These are phyloP conservation scores for Tokudaia muenninki DNA, from an alignment of 2,797 vertebrate genomes.

Conservation along the genomic window DNA sequence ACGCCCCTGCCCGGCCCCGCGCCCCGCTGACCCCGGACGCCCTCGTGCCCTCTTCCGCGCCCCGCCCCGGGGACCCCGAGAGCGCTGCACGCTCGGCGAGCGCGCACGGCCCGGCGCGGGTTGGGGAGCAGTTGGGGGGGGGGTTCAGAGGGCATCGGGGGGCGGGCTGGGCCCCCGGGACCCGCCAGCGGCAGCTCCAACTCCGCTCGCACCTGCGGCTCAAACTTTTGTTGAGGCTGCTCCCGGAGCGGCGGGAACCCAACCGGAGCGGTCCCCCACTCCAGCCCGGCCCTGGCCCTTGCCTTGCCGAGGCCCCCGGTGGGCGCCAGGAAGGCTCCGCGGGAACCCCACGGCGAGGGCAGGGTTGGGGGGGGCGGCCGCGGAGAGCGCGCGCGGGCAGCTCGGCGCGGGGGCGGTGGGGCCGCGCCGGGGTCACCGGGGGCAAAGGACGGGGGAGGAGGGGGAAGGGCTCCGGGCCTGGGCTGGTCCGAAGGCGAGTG, in stretches of 20 bases:
- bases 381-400: constrained; percentile 53
- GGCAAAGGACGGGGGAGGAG: constrained; percentile 74
- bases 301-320: constrained; percentile 77
- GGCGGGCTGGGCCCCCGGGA: constrained; percentile 79
- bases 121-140: constrained; percentile 63
- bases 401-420: constrained; percentile 73
- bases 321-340: constrained; percentile 65
- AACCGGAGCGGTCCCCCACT: constrained; percentile 76
- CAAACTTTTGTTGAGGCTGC: constrained; percentile 84
- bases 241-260: constrained; percentile 82
- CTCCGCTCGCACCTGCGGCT: constrained; percentile 85
- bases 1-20: constrained; percentile 71
- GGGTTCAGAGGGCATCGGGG: constrained; percentile 63
- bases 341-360: constrained; percentile 29
- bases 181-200: constrained; percentile 80
- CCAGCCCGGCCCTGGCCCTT: constrained; percentile 72
- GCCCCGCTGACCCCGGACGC: constrained; percentile 76
- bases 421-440: constrained; percentile 74
- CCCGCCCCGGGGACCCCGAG: constrained; percentile 79
- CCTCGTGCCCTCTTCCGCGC: constrained; percentile 79
- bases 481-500: constrained; percentile 80
- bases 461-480: constrained; percentile 75
- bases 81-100: constrained; percentile 62
- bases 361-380: background rate
- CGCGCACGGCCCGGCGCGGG: constrained; percentile 75